These are phyloP conservation scores for Oostethus manadensis DNA, from an alignment of 2,113 vertebrate genomes.

Conservation along the genomic window DNA sequence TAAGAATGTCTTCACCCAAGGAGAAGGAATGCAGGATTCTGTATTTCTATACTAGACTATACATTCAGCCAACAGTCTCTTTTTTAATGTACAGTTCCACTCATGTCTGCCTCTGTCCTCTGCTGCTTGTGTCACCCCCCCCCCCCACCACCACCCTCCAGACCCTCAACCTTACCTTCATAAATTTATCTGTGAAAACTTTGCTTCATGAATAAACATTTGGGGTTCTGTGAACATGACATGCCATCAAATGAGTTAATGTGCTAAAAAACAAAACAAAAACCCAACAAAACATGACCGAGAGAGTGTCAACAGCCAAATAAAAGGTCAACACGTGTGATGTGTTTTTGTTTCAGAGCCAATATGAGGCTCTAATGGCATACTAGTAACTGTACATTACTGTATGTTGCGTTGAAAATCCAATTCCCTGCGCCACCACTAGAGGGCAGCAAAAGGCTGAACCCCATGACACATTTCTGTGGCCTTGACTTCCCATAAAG, in stretches of 20 bases:
- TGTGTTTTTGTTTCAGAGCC: not conserved
- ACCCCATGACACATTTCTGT: not conserved
- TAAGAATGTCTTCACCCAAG: constrained; percentile 51
- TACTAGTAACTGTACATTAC: not conserved
- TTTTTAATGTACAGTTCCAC: constrained; percentile 62
- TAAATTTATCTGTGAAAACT: constrained; percentile 75
- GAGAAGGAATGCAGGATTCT: constrained; percentile 46
- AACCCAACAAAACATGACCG: constrained; percentile 5
- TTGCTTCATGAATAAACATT: constrained; percentile 73
- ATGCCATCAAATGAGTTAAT: constrained; percentile 57
- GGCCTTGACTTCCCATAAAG: not conserved
- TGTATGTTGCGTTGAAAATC: no score
- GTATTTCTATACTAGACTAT: constrained; percentile 22
- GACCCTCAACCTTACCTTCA: constrained; percentile 46
- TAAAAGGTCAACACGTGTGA: constrained; percentile 61
- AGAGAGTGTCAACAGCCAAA: constrained; percentile 61
- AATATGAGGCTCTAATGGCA: not conserved
- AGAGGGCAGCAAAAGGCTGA: constrained; percentile 42
- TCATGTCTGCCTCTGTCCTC: constrained; percentile 69
- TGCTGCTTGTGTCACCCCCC: constrained; percentile 60
- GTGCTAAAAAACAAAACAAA: constrained; percentile 33
- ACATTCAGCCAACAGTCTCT: constrained; percentile 63
- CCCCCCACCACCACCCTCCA: no score
- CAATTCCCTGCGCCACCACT: constrained; percentile 21
- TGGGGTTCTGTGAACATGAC: constrained; percentile 71